Base-by-base conservation (phyloP, 2,797 vertebrate genomes). In the Scolopax rusticola region DNA sequence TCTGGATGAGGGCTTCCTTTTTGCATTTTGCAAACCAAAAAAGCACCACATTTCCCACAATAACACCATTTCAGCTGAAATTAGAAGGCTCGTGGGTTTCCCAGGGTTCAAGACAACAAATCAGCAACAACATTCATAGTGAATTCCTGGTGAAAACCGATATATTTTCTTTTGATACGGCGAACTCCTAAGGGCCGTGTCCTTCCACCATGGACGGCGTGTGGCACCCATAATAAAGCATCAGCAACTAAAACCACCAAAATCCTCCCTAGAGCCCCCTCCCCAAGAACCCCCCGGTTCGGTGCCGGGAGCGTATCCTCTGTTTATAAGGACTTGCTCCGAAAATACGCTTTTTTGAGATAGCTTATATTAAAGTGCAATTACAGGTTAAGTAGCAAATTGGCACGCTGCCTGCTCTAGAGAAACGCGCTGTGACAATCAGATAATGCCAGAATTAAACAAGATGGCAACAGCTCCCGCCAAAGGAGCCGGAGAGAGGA, bases 381-480 rank as follows among this genome's bases (percentile, higher is more conserved):
- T 97, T 97, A 96, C 88, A 83, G 98, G 97, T 97, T 97, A 97
- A 98, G 97, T 97, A 94, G 97, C 89, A 84, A 92, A 48, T 43
- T 97, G 98, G 97, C 97, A 68, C 3, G 0, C 69, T 60, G 96
- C 97, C 97, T 83, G 77, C 95, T 41, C 24, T 18, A 59, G 92
- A 94, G 97, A 77, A 97, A 87, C 91, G 27, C 10, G 23, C 95
- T 15, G 94, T 67, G 95, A 96, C 97, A 87, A 97, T 93, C 97
- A 84, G 97, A 97, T 94, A 95, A 96, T 27, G 93, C 81, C 45
- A 93, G 97, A 75, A 85, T 78, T 71, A 92, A 92, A 87, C 94
- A 73, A n/a, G 91, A 40, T 79, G 90, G 93, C 68, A 71, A 67
- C 89, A 71, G 95, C 96, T 87, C 86, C 82, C 30, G 87, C 32